Evolutionary conservation across 2,797 vertebrate genomes (phyloP).

Genomic region (Schizopygopsis malacanthus): DNA sequence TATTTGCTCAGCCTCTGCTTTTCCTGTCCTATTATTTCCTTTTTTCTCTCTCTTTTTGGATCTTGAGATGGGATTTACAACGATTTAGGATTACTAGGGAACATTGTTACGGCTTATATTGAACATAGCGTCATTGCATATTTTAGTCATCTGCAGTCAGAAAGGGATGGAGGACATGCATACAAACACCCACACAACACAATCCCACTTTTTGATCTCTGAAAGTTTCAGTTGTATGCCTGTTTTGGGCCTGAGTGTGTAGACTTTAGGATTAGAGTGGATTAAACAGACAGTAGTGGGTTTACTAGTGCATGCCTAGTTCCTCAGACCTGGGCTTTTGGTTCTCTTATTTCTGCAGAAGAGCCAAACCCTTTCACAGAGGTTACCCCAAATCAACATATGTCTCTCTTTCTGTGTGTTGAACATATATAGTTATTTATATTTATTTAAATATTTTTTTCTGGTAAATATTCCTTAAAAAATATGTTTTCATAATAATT

Average conservation of each 20-base stretch:
- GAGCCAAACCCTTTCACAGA: conserved; percentile 15
- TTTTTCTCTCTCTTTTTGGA: background rate
- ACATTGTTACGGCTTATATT: conserved; percentile 17
- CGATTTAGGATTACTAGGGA: conserved; percentile 38
- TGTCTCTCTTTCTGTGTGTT: conserved; percentile 15
- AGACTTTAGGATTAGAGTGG: conserved; percentile 32
- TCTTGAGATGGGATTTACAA: conserved; percentile 36
- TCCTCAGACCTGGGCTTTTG: conserved; percentile 27
- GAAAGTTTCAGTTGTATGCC: conserved; percentile 17
- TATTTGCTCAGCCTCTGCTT: conserved; percentile 1
- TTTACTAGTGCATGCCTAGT: conserved; percentile 30
- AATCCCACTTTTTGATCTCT: conserved; percentile 9
- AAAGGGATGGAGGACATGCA: conserved; percentile 7
- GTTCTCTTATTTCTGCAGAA: background rate
- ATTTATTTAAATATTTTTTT: too few species aligned
- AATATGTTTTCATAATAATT: too few species aligned
- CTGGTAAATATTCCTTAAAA: too few species aligned
- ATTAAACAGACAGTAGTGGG: conserved; percentile 22
- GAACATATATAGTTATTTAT: conserved; percentile 12
- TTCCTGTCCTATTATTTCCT: background rate
- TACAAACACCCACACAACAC: conserved; percentile 19
- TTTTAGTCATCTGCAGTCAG: conserved; percentile 39
- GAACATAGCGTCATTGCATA: conserved; percentile 15
- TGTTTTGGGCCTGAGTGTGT: conserved; percentile 20
- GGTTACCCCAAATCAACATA: conserved; percentile 37